Evolutionary conservation across 2,113 vertebrate species (phyloP).

Genomic region (Oxygymnocypris stewartii): DNA sequence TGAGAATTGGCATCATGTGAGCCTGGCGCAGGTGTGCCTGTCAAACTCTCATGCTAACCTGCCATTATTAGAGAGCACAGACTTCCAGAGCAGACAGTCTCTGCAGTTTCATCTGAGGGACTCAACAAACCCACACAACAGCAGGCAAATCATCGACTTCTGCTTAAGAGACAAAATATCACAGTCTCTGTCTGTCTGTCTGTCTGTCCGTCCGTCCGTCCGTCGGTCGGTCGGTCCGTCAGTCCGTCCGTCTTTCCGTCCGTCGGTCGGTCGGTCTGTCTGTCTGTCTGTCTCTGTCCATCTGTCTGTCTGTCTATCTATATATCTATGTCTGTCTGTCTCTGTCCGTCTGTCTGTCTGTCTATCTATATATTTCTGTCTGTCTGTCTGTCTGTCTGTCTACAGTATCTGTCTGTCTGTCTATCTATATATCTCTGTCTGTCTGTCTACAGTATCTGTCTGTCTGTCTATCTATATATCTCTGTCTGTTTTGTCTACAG

Average conservation of each 20-base stretch:
- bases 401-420: too few relatives aligned
- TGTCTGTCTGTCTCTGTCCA: neutral
- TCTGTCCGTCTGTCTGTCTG: too few relatives aligned
- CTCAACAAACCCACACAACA: constrained; percentile 24
- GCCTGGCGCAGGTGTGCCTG: constrained; percentile 29
- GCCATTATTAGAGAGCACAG: constrained; percentile 19
- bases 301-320: neutral
- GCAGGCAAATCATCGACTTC: constrained; percentile 25
- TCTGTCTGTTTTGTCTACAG: too few relatives aligned
- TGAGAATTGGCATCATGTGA: constrained; percentile 13
- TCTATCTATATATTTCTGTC: too few relatives aligned
- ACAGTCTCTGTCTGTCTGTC: neutral
- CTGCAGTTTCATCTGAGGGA: constrained; percentile 10
- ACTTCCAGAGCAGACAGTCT: constrained; percentile 21
- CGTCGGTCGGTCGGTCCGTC: neutral
- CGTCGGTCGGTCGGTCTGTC: too few relatives aligned
- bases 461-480: too few relatives aligned
- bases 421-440: too few relatives aligned
- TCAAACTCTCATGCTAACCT: constrained; percentile 11
- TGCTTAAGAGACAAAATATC: constrained; percentile 28
- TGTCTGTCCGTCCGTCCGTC: neutral
- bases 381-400: too few relatives aligned
- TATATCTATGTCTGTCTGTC: too few relatives aligned
- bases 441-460: too few relatives aligned
- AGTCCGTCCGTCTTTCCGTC: too few relatives aligned